Conservation (phyloP, 2,113 vertebrate species). For the Phoxinus phoxinus region DNA sequence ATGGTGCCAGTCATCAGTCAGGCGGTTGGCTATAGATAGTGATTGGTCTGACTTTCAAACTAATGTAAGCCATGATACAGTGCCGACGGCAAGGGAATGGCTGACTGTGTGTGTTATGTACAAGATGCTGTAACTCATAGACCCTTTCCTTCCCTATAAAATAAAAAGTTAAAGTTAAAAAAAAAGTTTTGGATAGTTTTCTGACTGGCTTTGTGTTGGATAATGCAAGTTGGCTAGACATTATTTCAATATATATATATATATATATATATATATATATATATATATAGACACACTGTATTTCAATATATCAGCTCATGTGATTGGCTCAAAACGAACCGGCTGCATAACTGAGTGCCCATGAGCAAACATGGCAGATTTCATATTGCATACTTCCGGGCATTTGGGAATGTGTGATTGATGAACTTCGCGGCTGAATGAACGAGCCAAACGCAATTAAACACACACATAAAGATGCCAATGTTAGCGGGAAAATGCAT, state of each 20-base stretch:
- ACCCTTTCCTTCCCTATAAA: not conserved
- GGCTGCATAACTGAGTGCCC: not conserved
- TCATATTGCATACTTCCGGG: not conserved
- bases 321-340: not conserved
- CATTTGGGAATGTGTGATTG: slow-evolving; percentile 11
- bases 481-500: slow-evolving; percentile 8
- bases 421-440: slow-evolving; percentile 28
- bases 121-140: not conserved
- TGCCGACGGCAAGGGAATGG: not conserved
- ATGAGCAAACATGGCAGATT: slow-evolving; percentile 5
- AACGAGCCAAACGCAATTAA: slow-evolving; percentile 9
- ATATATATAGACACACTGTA: no score
- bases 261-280: no score
- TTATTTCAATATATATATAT: no score
- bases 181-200: no score
- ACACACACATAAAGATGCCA: not conserved
- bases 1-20: slow-evolving; percentile 38
- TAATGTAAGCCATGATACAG: slow-evolving; percentile 15
- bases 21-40: not conserved
- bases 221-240: no score
- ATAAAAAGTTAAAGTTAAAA: no score
- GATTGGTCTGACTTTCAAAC: slow-evolving; percentile 32
- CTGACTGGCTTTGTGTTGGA: no score
- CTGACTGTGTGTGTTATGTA: not conserved
- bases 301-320: not conserved